Evolutionary conservation across 1,140 invertebrate species (phyloP).

Genomic region (Drosophila malerkotliana): DNA sequence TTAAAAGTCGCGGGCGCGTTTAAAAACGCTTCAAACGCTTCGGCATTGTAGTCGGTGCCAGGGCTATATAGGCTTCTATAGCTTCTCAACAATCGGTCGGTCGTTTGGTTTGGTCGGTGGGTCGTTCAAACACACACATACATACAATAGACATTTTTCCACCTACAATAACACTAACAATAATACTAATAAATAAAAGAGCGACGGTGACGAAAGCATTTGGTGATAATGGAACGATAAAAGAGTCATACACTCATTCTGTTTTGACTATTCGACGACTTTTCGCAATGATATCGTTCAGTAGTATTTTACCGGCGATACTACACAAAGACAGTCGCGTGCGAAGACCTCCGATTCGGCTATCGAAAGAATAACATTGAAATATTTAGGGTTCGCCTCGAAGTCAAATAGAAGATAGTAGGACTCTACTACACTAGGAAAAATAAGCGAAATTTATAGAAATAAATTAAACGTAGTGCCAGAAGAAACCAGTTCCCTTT

Average conservation of each 20-base stretch:
- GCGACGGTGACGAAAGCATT: constrained; percentile 73
- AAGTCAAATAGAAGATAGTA: constrained; percentile 22
- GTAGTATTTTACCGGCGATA: constrained; percentile 28
- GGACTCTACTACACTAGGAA: constrained; percentile 7
- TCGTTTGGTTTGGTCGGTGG: neutral
- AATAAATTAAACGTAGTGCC: constrained; percentile 1
- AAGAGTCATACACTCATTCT: constrained; percentile 53
- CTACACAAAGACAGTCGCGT: constrained; percentile 27
- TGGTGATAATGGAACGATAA: constrained; percentile 77
- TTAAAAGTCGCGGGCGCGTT: constrained; percentile 49
- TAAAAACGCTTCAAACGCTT: constrained; percentile 62
- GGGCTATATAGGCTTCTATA: constrained; percentile 20
- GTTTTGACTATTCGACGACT: constrained; percentile 35
- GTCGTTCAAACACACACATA: constrained; percentile 46
- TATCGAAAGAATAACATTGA: constrained; percentile 16
- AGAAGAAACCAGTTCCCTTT: constrained; percentile 25
- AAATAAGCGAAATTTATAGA: neutral
- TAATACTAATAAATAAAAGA: constrained; percentile 51
- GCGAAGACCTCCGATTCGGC: constrained; percentile 9
- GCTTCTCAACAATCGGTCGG: neutral
- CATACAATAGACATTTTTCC: constrained; percentile 46
- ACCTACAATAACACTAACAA: constrained; percentile 26
- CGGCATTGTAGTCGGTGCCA: constrained; percentile 53
- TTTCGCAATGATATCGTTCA: constrained; percentile 27
- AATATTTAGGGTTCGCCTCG: constrained; percentile 5